Conservation (phyloP, 2,888 invertebrate genomes). For the Mythimna lalbum region DNA sequence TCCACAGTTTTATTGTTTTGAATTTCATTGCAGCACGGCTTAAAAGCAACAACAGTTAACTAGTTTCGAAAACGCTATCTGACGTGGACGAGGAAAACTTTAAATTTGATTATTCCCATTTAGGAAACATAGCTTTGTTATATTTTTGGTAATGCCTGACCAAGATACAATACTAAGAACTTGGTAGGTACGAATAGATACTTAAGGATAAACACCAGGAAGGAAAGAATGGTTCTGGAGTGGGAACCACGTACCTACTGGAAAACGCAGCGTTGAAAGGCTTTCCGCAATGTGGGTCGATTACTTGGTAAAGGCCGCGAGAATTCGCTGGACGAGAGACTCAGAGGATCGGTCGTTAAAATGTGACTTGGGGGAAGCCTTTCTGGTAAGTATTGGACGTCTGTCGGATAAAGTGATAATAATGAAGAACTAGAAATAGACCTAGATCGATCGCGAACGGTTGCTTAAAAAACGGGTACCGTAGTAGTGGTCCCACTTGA, state of each 20-base stretch:
- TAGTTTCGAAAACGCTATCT: slow-evolving; percentile 24
- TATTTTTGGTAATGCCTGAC: neutral
- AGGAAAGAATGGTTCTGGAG: no score
- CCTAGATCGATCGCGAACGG: neutral
- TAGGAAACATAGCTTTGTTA: slow-evolving; percentile 3
- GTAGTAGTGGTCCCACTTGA: neutral
- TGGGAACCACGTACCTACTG: no score
- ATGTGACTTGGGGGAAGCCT: no score
- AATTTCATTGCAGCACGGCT: slow-evolving; percentile 5
- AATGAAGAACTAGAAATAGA: no score
- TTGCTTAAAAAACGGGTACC: neutral
- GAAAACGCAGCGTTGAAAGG: no score
- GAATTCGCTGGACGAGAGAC: no score
- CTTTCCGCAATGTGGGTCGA: no score
- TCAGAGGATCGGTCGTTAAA: no score
- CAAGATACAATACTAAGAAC: neutral
- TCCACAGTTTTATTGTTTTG: neutral
- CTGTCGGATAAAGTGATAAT: no score
- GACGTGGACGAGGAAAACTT: slow-evolving; percentile 21
- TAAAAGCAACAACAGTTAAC: slow-evolving; percentile 5
- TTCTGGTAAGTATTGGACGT: no score
- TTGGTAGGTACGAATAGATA: neutral
- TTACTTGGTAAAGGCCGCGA: no score
- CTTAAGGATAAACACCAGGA: neutral
- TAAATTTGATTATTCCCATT: slow-evolving; percentile 26